A percentile compares a stretch with the other conserved stretches of the same genome.
phyloP scores from a whole-genome alignment of 2,888 invertebrate species.

The Palloptera scutellata region DNA sequence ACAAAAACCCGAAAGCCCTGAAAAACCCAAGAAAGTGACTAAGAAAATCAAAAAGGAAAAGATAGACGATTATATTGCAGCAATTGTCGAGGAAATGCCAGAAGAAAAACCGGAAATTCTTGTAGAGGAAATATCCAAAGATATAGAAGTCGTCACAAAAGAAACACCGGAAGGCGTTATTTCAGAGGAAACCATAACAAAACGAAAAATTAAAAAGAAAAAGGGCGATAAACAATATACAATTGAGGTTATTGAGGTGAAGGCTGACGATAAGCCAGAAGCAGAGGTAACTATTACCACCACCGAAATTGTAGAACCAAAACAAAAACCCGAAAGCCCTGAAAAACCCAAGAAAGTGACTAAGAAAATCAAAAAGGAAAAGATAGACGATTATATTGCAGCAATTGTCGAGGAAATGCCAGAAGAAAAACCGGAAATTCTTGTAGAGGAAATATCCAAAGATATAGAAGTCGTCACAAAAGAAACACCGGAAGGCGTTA shows the following conservation, averaged over 20 bases:
- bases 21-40: conserved; percentile 49
- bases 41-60: conserved; percentile 61
- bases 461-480: conserved; percentile 48
- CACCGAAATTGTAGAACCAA: conserved; percentile 63
- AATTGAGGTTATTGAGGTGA: conserved; percentile 57
- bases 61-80: conserved; percentile 58
- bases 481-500: conserved; percentile 37
- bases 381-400: conserved; percentile 47
- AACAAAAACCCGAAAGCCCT: conserved; percentile 58
- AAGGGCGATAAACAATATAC: conserved; percentile 53
- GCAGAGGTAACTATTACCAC: conserved; percentile 62
- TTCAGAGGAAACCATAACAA: conserved; percentile 51
- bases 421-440: conserved; percentile 49
- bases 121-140: conserved; percentile 46
- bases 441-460: conserved; percentile 46
- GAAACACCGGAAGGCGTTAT: conserved; percentile 64
- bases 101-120: conserved; percentile 45
- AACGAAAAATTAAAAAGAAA: conserved; percentile 59
- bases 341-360: conserved; percentile 48
- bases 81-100: conserved; percentile 12
- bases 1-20: conserved; percentile 40
- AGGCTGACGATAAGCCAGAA: conserved; percentile 58
- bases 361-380: conserved; percentile 37
- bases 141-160: conserved; percentile 54
- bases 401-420: conserved; percentile 43